Evolutionary conservation across 2,888 invertebrate genomes (phyloP).

Genomic region (Tyria jacobaeae): DNA sequence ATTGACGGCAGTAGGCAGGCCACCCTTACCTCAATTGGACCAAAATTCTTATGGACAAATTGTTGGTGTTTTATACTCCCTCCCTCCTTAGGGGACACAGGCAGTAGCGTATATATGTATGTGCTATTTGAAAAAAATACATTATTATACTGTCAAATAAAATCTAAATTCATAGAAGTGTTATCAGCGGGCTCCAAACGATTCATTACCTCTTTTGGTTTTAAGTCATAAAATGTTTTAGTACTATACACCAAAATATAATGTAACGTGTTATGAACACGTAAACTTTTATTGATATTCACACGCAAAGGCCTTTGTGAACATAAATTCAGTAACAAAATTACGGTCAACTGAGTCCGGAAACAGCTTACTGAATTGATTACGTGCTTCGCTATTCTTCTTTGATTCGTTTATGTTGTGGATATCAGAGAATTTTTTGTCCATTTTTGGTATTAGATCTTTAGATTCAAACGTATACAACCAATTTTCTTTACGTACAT

Average conservation of each 20-base stretch:
- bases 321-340: constrained; percentile 5
- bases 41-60: no score
- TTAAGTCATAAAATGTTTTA: constrained; percentile 6
- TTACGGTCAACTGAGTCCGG: neutral
- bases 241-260: constrained; percentile 4
- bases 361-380: constrained; percentile 5
- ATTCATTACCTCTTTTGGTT: constrained; percentile 1
- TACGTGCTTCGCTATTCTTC: neutral
- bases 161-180: constrained; percentile 5
- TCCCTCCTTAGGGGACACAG: no score
- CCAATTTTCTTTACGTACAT: no score
- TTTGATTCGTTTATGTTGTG: neutral
- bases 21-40: no score
- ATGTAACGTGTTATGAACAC: constrained; percentile 9
- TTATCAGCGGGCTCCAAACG: neutral
- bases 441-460: no score
- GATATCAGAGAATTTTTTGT: neutral
- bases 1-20: no score
- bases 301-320: constrained; percentile 11
- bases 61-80: no score
- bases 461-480: no score
- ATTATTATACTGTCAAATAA: neutral
- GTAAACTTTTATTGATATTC: constrained; percentile 15
- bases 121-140: no score
- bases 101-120: no score